Conservation (phyloP, 2,888 invertebrate genomes). For the Nycteola revayana region DNA sequence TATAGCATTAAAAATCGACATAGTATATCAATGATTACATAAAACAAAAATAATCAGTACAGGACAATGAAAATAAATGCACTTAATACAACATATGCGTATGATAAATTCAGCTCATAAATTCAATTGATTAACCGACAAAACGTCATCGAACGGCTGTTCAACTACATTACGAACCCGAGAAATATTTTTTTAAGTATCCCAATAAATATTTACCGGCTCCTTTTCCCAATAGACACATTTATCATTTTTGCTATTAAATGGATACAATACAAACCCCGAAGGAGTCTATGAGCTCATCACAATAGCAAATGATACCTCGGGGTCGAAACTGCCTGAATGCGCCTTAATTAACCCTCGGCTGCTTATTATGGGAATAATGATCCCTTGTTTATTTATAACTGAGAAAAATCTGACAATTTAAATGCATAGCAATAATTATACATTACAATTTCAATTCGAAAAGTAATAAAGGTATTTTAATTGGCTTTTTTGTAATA, state of each 20-base stretch:
- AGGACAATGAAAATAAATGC: too few species aligned
- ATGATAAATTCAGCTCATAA: too few species aligned
- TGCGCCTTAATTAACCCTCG: slow-evolving; percentile 75
- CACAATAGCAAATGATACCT: slow-evolving; percentile 80
- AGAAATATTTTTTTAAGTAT: slow-evolving; percentile 35
- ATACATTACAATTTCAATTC: background rate
- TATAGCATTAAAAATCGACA: too few species aligned
- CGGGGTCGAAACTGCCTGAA: slow-evolving; percentile 65
- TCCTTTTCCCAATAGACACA: slow-evolving; percentile 61
- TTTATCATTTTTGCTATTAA: slow-evolving; percentile 81
- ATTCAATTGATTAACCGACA: slow-evolving; percentile 24
- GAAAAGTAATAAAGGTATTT: background rate
- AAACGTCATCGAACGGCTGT: slow-evolving; percentile 22
- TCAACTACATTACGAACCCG: slow-evolving; percentile 20
- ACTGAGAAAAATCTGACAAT: slow-evolving; percentile 33
- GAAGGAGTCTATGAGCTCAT: slow-evolving; percentile 72
- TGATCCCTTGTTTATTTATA: slow-evolving; percentile 53
- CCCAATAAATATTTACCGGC: slow-evolving; percentile 29
- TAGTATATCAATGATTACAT: too few species aligned
- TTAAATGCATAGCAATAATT: slow-evolving; percentile 23
- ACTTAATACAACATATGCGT: too few species aligned
- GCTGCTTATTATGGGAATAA: slow-evolving; percentile 68
- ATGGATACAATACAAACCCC: slow-evolving; percentile 70
- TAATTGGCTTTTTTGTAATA: too few species aligned
- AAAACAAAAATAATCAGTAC: too few species aligned